Evolutionary conservation across 2,888 invertebrate species (phyloP), one percentile per base, ranked within the genome.

Genomic region (Hartigia nigra): DNA sequence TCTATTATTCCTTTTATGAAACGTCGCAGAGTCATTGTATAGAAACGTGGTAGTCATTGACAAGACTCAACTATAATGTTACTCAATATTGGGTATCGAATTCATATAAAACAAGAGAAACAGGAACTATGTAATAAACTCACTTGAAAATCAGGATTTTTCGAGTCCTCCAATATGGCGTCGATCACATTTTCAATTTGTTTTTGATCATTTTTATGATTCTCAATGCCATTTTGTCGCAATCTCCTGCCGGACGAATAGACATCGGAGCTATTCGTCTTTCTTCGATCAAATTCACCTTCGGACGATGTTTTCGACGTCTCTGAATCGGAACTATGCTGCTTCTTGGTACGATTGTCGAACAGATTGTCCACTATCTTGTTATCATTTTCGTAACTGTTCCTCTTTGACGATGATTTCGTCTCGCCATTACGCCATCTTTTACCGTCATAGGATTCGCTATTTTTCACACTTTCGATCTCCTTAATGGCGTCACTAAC

Each of bases 91-190:
- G 23, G 23, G 55, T 23, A 55, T 23, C 55, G 23, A 55, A 23
- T 23, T 23, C 23, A 23, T 5, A 55, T 5, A 55, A 2, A 55
- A 55, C 55, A 55, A 55, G 23, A 55, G 23, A 55, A 55, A 55
- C 23, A 55, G 23, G 55, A 9, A 55, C 9, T 9, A 2, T 9
- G 55, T 55, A 23, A 55, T 23, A 2, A 91, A 34, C 90, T 91
- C 4, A 92, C 92, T 88, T 92, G 91, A 83, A 92, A 92, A 31
- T 92, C 92, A 1, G 91, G 91, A 83, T 91, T 91, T 77, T 91
- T 91, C 31, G 91, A 92, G 78, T 91, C 91, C 80, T 91, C 90
- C 36, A 91, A 87, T 78, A 91, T 91, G 12, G 91, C 91, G 76
- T 91, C 91, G 80, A 91, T 91, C 74, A 91, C 91, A 79, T 91